These are phyloP conservation scores for Lontra canadensis DNA, from an alignment of 2,113 vertebrate genomes.

Conservation along the genomic window DNA sequence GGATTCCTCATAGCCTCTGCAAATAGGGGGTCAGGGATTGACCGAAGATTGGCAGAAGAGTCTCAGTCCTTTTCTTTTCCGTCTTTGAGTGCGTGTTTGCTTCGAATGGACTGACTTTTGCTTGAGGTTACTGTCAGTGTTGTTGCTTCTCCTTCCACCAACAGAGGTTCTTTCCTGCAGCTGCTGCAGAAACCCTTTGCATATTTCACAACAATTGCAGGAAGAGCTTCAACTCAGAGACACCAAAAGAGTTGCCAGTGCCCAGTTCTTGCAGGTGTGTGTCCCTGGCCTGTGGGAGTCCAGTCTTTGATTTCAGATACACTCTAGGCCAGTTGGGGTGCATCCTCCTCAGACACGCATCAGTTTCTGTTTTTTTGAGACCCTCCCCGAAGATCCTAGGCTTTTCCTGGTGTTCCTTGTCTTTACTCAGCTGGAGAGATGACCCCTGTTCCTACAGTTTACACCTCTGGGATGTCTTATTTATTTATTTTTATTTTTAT, in stretches of 20 bases:
- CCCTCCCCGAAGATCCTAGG: neutral
- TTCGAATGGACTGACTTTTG: neutral
- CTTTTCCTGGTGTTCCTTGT: neutral
- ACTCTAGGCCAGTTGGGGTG: neutral
- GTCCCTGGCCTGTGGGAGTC: neutral
- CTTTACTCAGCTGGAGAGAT: neutral
- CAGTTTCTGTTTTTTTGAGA: neutral
- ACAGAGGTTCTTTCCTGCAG: neutral
- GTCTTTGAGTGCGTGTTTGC: neutral
- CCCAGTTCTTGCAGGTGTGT: too few species aligned
- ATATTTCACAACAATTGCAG: neutral
- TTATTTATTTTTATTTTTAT: neutral
- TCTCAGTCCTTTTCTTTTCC: neutral
- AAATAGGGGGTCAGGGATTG: neutral
- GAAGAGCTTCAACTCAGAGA: neutral
- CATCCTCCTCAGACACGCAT: neutral
- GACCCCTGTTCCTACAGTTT: neutral
- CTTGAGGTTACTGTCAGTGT: neutral
- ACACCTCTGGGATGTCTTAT: neutral
- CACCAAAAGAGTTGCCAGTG: neutral
- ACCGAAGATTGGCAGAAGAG: neutral
- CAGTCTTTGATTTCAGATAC: neutral
- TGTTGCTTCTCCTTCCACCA: neutral
- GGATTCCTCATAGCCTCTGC: neutral
- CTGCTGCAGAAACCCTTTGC: neutral